Base-by-base conservation (phyloP, 2,888 invertebrate genomes). In the Xanthorhoe spadicearia region DNA sequence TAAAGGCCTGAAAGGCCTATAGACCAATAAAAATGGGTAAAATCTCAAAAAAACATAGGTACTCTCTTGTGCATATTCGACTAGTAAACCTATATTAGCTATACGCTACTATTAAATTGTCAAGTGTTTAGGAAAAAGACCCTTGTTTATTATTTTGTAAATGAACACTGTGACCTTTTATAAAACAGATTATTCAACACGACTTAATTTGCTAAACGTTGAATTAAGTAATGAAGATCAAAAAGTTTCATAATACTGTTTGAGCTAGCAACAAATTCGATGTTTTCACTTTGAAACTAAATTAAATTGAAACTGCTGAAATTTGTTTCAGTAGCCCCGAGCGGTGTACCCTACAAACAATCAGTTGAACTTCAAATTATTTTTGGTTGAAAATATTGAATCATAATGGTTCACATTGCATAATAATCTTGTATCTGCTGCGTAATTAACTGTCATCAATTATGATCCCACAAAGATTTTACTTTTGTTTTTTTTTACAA, bases 321-420 rank as follows among this genome's bases (percentile, higher is more conserved):
- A 66, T 70, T 69, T 51, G 64, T 66, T 66, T 63, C 64, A 68
- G 66, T 68, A 23, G 69, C 75, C 71, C 74, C 60, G 54, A 71
- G 71, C 66, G 61, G 69, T 78, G 74, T 75, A 75, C 74, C 73
- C 72, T 74, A 72, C 61, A 60, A 72, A 71, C 71, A 66, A 69
- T 72, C 64, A 64, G 53, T 66, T 51, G 49, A 74, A 70, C 72
- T 75, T 73, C 70, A 71, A 69, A 74, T 66, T 73, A 73, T 73
- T 72, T 76, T 74, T 65, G 62, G 64, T n/a, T 18, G 38, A 50
- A 50, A 32, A 49, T 51, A 55, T 61, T n/a, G 48, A 54, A 55
- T 61, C 15, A 49, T 61, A 55, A 23, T 17, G 7, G 48, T 48
- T 48, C 13, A 17, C 48, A 48, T 48, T 43, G 13, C 13, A 43